A percentile compares a stretch with the other conserved stretches of the same genome.
phyloP scores from a whole-genome alignment of 53 echinoderm and acorn worm genomes.

The Echinometra lucunter region DNA sequence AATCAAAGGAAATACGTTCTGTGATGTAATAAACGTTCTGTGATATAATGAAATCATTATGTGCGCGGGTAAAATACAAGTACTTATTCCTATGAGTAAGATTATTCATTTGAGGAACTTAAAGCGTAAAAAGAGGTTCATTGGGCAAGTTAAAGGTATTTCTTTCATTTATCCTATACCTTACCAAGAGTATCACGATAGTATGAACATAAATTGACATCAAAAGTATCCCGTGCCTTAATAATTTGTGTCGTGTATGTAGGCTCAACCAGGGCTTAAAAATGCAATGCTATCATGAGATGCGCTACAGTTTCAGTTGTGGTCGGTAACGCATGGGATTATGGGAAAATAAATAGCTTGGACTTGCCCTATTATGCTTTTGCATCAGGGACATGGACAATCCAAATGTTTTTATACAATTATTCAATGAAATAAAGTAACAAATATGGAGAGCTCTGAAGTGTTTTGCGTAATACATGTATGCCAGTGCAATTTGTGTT shows the following conservation, averaged over 20 bases:
- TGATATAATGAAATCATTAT: neutral
- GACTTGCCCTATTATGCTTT: neutral
- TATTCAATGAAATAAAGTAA: neutral
- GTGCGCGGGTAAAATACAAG: neutral
- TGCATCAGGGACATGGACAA: neutral
- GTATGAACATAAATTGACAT: too few relatives aligned
- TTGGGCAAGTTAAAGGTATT: too few relatives aligned
- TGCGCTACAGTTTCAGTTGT: too few relatives aligned
- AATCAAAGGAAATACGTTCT: too few relatives aligned
- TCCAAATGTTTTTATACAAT: neutral
- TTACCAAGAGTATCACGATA: too few relatives aligned
- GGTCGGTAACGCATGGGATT: too few relatives aligned
- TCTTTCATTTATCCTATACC: too few relatives aligned
- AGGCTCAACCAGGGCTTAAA: too few relatives aligned
- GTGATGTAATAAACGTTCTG: neutral
- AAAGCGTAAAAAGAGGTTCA: neutral
- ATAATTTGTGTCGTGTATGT: too few relatives aligned
- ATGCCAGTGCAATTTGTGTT: neutral
- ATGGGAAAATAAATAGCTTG: too few relatives aligned
- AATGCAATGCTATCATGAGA: too few relatives aligned
- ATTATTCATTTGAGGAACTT: neutral
- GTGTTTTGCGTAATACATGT: neutral
- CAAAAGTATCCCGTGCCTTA: too few relatives aligned
- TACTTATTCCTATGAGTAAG: neutral
- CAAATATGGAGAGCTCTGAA: neutral